These are phyloP conservation scores for Lamprotornis superbus DNA, from an alignment of 2,113 vertebrate genomes.

Conservation along the genomic window DNA sequence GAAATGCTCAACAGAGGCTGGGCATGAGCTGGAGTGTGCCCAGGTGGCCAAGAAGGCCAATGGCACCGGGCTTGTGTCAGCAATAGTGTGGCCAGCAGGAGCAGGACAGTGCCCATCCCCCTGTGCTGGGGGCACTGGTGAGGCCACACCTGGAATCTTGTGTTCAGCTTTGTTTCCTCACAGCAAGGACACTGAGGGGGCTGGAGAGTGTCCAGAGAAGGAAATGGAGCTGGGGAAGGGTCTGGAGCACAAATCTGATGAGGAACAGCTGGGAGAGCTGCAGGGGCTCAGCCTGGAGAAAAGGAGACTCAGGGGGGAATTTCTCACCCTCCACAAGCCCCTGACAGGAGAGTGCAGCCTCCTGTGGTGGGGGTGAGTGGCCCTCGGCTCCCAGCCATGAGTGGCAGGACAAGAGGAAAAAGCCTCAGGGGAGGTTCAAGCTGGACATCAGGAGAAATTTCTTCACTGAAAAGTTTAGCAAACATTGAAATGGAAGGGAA, in stretches of 20 bases:
- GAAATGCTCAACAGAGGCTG: fast-evolving
- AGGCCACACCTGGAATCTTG: neutral
- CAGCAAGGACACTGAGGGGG: no score
- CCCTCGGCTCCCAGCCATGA: neutral
- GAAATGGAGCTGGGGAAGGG: neutral
- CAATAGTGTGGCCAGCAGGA: no score
- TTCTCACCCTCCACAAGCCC: neutral
- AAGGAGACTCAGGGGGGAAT: neutral
- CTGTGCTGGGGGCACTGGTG: neutral
- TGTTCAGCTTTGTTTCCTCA: no score
- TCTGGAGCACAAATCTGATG: neutral
- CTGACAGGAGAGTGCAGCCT: neutral
- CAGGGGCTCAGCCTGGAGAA: no score
- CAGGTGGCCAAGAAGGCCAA: neutral
- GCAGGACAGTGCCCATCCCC: no score
- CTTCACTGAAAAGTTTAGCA: fast-evolving
- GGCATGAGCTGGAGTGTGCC: no score
- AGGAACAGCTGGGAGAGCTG: neutral
- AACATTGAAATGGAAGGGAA: neutral
- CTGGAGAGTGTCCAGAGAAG: fast-evolving
- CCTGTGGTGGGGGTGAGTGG: fast-evolving
- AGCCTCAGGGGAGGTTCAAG: neutral
- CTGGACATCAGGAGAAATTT: neutral
- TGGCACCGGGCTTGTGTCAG: fast-evolving
- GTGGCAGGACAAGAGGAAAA: neutral